A percentile compares a stretch with the other conserved stretches of the same genome.
phyloP scores from a whole-genome alignment of 2,113 vertebrate species.

The Oxyruncus cristatus region DNA sequence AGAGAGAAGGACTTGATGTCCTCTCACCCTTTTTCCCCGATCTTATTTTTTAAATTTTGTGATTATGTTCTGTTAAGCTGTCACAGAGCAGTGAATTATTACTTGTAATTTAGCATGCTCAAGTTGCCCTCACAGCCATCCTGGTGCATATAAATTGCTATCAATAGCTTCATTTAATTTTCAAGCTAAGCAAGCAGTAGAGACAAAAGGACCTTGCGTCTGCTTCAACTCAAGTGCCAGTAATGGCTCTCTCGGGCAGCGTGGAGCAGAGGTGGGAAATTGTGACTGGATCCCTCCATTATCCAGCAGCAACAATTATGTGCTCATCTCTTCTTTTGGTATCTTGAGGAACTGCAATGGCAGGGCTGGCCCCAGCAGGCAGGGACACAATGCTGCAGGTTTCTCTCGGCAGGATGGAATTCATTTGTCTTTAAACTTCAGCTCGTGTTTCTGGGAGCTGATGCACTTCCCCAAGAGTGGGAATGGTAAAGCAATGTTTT shows the following conservation, averaged over 20 bases:
- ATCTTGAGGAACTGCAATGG: not conserved
- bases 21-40: not conserved
- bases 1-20: not conserved
- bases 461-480: rapidly evolving
- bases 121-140: not conserved
- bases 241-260: rapidly evolving
- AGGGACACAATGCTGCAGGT: not conserved
- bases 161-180: not conserved
- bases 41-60: not conserved
- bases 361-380: not conserved
- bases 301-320: rapidly evolving
- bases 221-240: not conserved
- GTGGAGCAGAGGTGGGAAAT: not conserved
- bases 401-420: not conserved
- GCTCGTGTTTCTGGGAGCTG: not conserved
- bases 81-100: not conserved
- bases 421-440: not conserved
- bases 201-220: not conserved
- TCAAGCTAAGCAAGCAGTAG: not conserved
- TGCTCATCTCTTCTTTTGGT: not conserved
- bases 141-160: not conserved
- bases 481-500: not conserved
- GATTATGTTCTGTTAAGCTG: not conserved
- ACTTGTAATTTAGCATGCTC: not conserved
- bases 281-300: rapidly evolving